Conservation (phyloP, 2,888 invertebrate genomes). For the Tetragonisca angustula region DNA sequence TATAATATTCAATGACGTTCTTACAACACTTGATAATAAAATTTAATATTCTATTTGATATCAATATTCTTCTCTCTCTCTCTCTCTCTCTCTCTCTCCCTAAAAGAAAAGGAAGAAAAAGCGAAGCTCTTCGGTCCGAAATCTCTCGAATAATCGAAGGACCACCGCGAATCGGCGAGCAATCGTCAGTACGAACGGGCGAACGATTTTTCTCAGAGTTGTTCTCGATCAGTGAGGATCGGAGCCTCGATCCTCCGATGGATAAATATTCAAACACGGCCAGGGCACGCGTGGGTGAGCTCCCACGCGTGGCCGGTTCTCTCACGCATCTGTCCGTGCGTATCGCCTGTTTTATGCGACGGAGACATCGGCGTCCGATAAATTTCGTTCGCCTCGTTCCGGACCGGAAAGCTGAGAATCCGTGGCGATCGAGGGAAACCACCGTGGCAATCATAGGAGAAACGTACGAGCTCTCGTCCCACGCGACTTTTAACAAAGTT, state of each 20-base stretch:
- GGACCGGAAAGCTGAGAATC: slow-evolving; percentile 9
- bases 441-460: slow-evolving; percentile 24
- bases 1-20: no score
- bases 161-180: neutral
- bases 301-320: slow-evolving; percentile 58
- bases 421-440: slow-evolving; percentile 11
- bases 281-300: slow-evolving; percentile 69
- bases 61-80: no score
- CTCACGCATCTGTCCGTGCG: slow-evolving; percentile 62
- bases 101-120: neutral
- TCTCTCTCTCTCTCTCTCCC: neutral
- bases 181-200: slow-evolving; percentile 21
- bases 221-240: slow-evolving; percentile 21
- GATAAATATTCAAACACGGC: slow-evolving; percentile 73
- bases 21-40: no score
- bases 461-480: slow-evolving; percentile 23
- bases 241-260: slow-evolving; percentile 34
- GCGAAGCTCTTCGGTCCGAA: neutral
- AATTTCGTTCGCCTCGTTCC: slow-evolving; percentile 48
- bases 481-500: slow-evolving; percentile 8
- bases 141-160: neutral
- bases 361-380: slow-evolving; percentile 56
- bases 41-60: neutral
- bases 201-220: slow-evolving; percentile 40
- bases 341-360: slow-evolving; percentile 36